Percentiles rank a stretch among this genome's conserved stretches.
Evolutionary conservation across 2,888 invertebrate species (phyloP).

Genomic region (Meteorus cinctellus): DNA sequence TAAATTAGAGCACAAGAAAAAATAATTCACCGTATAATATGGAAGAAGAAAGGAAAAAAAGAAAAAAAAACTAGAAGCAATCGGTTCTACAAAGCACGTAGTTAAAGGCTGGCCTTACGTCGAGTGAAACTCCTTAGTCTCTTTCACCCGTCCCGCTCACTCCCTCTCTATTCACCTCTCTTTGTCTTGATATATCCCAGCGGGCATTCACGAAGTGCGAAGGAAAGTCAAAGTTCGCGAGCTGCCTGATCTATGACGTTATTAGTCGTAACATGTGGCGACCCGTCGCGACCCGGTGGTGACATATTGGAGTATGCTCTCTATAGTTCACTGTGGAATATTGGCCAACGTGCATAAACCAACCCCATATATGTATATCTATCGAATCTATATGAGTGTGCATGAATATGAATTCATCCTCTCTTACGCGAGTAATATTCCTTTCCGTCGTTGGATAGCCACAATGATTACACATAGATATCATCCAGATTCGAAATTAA

Average conservation of each 20-base stretch:
- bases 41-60: not conserved
- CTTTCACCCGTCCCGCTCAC: slow-evolving; percentile 12
- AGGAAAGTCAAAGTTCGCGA: slow-evolving; percentile 58
- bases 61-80: slow-evolving; percentile 22
- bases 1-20: too few species aligned
- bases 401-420: not conserved
- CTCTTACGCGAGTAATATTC: too few species aligned
- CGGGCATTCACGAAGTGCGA: slow-evolving; percentile 38
- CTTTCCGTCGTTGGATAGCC: too few species aligned
- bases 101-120: slow-evolving; percentile 34
- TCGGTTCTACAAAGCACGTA: slow-evolving; percentile 33
- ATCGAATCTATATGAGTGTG: not conserved
- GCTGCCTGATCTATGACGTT: slow-evolving; percentile 63
- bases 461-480: not conserved
- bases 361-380: slow-evolving; percentile 26
- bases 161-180: not conserved
- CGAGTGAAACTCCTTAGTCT: slow-evolving; percentile 33
- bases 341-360: slow-evolving; percentile 50
- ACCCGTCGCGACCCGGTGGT: slow-evolving; percentile 57
- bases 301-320: slow-evolving; percentile 59
- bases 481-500: not conserved
- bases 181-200: not conserved
- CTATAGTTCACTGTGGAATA: slow-evolving; percentile 42
- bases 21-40: not conserved
- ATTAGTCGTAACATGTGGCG: slow-evolving; percentile 65